Evolutionary conservation across 2,888 invertebrate species (phyloP).

Genomic region (Halictus ligatus): DNA sequence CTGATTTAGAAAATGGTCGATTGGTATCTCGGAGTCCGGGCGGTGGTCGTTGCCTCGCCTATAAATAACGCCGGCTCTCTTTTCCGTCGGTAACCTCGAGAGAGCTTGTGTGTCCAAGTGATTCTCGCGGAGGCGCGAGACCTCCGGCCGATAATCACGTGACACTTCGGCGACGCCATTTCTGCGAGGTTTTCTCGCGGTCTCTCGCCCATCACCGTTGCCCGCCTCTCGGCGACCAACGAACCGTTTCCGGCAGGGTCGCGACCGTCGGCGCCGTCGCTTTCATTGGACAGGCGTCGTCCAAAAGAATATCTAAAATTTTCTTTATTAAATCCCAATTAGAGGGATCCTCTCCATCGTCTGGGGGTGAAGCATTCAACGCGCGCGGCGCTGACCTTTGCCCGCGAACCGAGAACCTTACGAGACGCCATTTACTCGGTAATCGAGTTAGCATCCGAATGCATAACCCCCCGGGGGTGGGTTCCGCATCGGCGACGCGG

Average conservation of each 20-base stretch:
- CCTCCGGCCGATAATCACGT: slow-evolving; percentile 61
- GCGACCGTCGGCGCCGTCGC: not conserved
- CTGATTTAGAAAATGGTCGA: slow-evolving; percentile 82
- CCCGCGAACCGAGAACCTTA: not conserved
- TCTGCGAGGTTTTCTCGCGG: not conserved
- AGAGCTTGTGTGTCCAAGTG: slow-evolving; percentile 70
- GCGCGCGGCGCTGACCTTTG: not conserved
- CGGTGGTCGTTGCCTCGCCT: slow-evolving; percentile 71
- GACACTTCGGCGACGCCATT: slow-evolving; percentile 52
- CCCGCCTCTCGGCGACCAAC: not conserved
- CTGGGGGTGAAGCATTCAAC: not conserved
- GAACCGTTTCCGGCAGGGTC: not conserved
- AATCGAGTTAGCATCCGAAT: slow-evolving; percentile 4
- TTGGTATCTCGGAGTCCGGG: slow-evolving; percentile 72
- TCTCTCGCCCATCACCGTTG: not conserved
- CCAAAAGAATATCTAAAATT: slow-evolving; percentile 11
- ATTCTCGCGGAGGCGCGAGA: slow-evolving; percentile 69
- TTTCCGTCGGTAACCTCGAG: slow-evolving; percentile 55
- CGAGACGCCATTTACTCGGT: not conserved
- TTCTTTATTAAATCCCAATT: slow-evolving; percentile 9
- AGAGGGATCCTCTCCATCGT: not conserved
- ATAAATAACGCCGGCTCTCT: slow-evolving; percentile 75
- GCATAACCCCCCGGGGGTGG: not conserved
- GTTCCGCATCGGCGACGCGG: not conserved
- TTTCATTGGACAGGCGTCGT: not conserved